These are phyloP conservation scores for Hermetia illucens DNA, from an alignment of 1,140 invertebrate genomes.

Conservation along the genomic window DNA sequence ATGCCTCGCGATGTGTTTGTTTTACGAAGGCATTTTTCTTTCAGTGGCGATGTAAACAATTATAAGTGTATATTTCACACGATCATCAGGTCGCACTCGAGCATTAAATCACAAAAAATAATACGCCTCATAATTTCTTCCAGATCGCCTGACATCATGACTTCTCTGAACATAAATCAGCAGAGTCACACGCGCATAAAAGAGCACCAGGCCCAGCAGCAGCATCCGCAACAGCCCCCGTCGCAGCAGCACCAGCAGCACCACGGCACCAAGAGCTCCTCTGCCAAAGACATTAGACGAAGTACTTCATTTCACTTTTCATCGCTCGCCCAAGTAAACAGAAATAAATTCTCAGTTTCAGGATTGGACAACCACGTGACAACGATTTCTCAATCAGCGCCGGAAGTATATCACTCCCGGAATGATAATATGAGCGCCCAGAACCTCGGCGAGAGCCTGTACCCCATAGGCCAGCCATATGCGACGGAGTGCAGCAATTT, in stretches of 20 bases:
- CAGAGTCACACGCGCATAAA: slow-evolving; percentile 27
- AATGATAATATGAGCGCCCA: not conserved
- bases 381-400: not conserved
- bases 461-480: slow-evolving; percentile 32
- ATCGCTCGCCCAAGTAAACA: no score
- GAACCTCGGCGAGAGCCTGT: slow-evolving; percentile 14
- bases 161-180: slow-evolving; percentile 17
- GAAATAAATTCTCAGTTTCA: no score
- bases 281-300: no score
- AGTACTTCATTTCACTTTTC: no score
- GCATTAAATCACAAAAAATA: not conserved
- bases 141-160: slow-evolving; percentile 4
- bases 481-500: slow-evolving; percentile 34
- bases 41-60: not conserved
- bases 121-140: not conserved
- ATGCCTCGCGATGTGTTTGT: not conserved
- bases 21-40: not conserved
- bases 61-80: not conserved
- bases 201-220: not conserved
- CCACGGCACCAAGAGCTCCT: no score
- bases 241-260: no score
- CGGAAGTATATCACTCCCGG: not conserved
- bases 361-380: not conserved
- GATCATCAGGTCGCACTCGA: not conserved
- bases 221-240: not conserved